Base-by-base conservation (phyloP, 2,113 vertebrate genomes). In the Micronycteris hirsuta region DNA sequence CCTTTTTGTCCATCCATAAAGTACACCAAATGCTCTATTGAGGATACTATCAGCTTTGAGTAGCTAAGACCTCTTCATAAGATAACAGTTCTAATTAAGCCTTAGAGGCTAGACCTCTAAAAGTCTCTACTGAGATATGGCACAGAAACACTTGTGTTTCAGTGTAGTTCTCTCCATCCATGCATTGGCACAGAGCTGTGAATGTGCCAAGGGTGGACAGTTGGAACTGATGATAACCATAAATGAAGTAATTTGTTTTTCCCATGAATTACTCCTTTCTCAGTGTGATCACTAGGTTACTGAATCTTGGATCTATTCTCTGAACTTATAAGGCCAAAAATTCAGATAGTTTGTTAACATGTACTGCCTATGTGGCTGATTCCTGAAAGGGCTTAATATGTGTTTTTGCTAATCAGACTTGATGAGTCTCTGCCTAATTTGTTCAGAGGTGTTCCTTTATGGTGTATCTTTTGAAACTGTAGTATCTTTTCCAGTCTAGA, bases 61-160 rank as follows among this genome's bases (percentile, higher is more conserved):
- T 74, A 68, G 77, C 67, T 92, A 80, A 93, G 54, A 96, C 38
- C 63, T 78, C 54, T 86, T 45, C 33, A 56, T 28, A 93, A 86
- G 38, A 73, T 93, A 73, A 83, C 14, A 86, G 54, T 63, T 89
- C 56, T 92, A 95, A 96, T 96, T 86, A 89, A 80, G 61, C 31
- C 41, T 10, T 38, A 93, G 61, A 82, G 58, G 36, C 45, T 58
- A 89, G 70, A 76, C 36, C 49, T 92, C 22, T 68, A 76, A 84
- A 93, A 56, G n/a, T 56, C 41, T 74, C 83, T 80, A 26, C 61
- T 78, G 67, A 94, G n/a, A 78, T 49, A 63, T 28, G 43, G 49
- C 22, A 47, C 13, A 58, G n/a, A 74, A 91, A 19, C 43, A 54
- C 73, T 90, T 45, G 10, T 33, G 52, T 67, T 52, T 4, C 41